Base-by-base conservation (phyloP, 2,797 vertebrate species). In the Dallia pectoralis region DNA sequence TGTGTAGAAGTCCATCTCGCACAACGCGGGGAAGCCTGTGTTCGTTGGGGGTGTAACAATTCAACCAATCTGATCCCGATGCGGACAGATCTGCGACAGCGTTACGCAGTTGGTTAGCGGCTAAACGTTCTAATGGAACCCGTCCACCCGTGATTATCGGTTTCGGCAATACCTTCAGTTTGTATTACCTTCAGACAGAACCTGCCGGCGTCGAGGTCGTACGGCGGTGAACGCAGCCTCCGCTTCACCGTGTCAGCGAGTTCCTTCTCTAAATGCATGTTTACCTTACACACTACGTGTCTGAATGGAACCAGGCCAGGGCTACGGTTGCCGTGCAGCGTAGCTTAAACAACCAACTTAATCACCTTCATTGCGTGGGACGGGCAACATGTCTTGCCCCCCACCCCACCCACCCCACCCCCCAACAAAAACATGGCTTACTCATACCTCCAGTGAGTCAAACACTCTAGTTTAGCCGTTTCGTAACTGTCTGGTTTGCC, bases 281-380 rank as follows among this genome's bases (percentile, higher is more conserved):
- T 91, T 89, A 87, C 84, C 85, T 81, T 80, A 51, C 16, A 64
- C 22, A n/a, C 70, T 79, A 44, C n/a, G 77, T 78, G 78, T 84
- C 71, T 59, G 75, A 72, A 78, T 63, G 81, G 83, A 89, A 84
- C 74, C 82, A 86, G 86, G 89, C 88, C 84, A 83, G 79, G 65
- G 30, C 82, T 82, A 84, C 82, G 87, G 74, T 85, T 78, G 76
- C 85, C 85, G 83, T 87, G 82, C 83, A 49, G 81, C 75, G 80
- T 74, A 84, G 84, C 85, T 89, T 90, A 91, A 90, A 91, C 56
- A 75, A 85, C 87, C 84, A 82, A 81, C 84, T 85, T 93, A 91
- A 92, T 91, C 87, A 47, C 84, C 74, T 47, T 92, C 90, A 92
- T 93, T 92, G 93, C 91, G 91, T 92, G 88, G 86, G 90, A 87